These are phyloP conservation scores for Tychaedon coryphoeus DNA, from an alignment of 2,113 vertebrate genomes.

Conservation along the genomic window DNA sequence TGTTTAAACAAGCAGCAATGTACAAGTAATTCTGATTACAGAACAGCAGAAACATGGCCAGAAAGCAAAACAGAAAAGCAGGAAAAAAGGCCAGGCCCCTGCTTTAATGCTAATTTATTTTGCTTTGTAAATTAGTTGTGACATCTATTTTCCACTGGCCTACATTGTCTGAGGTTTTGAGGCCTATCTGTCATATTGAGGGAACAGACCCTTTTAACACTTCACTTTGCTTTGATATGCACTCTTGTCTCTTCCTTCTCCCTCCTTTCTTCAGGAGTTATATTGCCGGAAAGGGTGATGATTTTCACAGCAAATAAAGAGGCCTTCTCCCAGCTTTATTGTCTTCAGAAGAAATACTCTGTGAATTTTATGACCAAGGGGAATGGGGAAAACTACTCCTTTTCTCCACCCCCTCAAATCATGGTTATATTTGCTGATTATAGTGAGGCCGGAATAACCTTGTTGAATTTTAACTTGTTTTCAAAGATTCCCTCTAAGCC, in stretches of 20 bases:
- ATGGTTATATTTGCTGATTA: slow-evolving; percentile 61
- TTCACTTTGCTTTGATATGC: slow-evolving; percentile 90
- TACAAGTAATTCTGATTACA: neutral
- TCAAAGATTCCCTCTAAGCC: slow-evolving; percentile 26
- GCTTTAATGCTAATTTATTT: slow-evolving; percentile 83
- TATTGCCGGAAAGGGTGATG: slow-evolving; percentile 84
- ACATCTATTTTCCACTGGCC: slow-evolving; percentile 74
- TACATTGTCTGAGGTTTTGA: slow-evolving; percentile 80
- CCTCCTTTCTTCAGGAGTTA: slow-evolving; percentile 79
- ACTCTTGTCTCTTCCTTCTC: slow-evolving; percentile 78
- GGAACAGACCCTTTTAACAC: slow-evolving; percentile 83
- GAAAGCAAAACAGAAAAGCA: slow-evolving; percentile 18
- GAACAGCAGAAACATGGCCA: neutral
- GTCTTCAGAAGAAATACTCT: slow-evolving; percentile 71
- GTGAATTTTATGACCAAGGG: slow-evolving; percentile 45
- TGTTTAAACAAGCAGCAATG: neutral
- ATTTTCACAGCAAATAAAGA: slow-evolving; percentile 87
- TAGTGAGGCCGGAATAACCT: slow-evolving; percentile 43
- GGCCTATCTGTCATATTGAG: slow-evolving; percentile 85
- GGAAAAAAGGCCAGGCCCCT: slow-evolving; percentile 66
- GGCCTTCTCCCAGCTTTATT: slow-evolving; percentile 73
- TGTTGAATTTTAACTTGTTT: slow-evolving; percentile 70
- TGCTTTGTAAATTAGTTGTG: slow-evolving; percentile 77
- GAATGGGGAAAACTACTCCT: slow-evolving; percentile 50
- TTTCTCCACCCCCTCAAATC: slow-evolving; percentile 42